Conservation (phyloP, 35 echinoderm and acorn worm species). For the Stichopus chloronotus region DNA sequence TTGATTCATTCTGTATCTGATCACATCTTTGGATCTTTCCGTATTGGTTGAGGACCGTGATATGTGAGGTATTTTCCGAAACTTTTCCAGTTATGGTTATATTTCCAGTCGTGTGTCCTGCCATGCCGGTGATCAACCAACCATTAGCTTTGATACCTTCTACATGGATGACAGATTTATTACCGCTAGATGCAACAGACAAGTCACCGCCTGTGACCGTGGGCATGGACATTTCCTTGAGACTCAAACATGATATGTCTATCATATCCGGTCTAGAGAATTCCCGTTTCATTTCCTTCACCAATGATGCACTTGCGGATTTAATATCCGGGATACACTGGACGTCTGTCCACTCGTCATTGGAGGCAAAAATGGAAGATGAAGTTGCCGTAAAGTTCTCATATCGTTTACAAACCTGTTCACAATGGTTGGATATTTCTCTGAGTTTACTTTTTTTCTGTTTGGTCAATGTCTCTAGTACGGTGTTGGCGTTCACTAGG, state of each 20-base stretch:
- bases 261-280: background rate
- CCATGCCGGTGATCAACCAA: background rate
- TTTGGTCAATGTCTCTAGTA: no score
- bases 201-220: background rate
- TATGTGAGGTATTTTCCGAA: background rate
- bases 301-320: background rate
- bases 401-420: no score
- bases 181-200: background rate
- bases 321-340: conserved; percentile 5
- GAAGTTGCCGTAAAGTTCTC: no score
- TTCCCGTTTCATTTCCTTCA: background rate
- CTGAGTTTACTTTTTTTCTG: no score
- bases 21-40: background rate
- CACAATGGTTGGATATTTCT: no score
- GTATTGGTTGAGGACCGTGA: background rate
- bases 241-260: background rate
- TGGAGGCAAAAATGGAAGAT: background rate
- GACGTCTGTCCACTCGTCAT: background rate
- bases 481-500: no score
- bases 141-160: background rate
- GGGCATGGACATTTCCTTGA: background rate
- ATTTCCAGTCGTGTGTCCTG: background rate
- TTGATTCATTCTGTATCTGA: background rate
- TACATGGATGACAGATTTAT: background rate
- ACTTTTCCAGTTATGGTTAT: background rate